Percentiles rank a stretch among this genome's conserved stretches.
Evolutionary conservation across 1,140 invertebrate species (phyloP).

Genomic region (fruit fly (Drosophila melanogaster)): DNA sequence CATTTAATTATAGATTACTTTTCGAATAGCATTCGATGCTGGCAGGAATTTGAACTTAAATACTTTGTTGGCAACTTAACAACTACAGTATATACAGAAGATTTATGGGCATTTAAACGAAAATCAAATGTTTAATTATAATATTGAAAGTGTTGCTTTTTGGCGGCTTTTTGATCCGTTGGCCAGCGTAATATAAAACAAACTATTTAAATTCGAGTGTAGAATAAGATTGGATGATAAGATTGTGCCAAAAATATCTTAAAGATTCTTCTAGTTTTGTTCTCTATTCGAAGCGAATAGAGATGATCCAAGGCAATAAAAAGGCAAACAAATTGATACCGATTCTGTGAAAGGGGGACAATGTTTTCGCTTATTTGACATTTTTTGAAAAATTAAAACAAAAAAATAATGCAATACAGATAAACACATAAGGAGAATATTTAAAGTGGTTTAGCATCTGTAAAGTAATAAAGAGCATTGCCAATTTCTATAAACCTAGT

Average conservation of each 20-base stretch:
- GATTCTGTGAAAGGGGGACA: not conserved
- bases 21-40: not conserved
- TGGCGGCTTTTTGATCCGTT: no score
- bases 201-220: not conserved
- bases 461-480: no score
- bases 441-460: no score
- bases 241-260: conserved; percentile 12
- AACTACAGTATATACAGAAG: not conserved
- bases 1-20: conserved; percentile 14
- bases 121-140: not conserved
- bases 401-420: no score
- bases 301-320: conserved; percentile 4
- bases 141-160: not conserved
- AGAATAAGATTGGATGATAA: not conserved
- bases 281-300: not conserved
- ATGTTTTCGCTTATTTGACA: not conserved
- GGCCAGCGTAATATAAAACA: not conserved
- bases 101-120: not conserved
- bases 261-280: not conserved
- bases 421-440: no score
- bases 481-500: no score
- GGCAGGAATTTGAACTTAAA: conserved; percentile 5
- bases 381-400: not conserved
- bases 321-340: conserved; percentile 19
- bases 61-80: not conserved